Evolutionary conservation across 2,113 vertebrate genomes (phyloP).

Genomic region (Scophthalmus maximus): DNA sequence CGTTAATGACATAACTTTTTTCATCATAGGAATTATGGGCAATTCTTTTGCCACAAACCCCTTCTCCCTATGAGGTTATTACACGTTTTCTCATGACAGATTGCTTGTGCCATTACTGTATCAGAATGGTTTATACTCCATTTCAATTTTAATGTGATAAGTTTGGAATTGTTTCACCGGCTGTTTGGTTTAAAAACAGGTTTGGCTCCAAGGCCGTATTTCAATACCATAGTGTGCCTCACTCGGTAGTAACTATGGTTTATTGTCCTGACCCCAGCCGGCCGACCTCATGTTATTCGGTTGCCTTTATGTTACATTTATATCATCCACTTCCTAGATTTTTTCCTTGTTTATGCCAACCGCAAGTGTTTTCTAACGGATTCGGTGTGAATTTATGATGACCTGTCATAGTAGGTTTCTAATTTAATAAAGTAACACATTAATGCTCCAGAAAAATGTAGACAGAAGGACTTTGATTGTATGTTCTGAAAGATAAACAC

Average conservation of each 20-base stretch:
- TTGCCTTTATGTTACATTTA: slow-evolving; percentile 34
- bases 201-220: slow-evolving; percentile 42
- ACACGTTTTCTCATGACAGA: slow-evolving; percentile 33
- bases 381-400: slow-evolving; percentile 12
- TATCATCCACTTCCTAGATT: slow-evolving; percentile 35
- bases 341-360: slow-evolving; percentile 24
- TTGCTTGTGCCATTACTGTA: slow-evolving; percentile 29
- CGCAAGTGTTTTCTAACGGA: slow-evolving; percentile 14
- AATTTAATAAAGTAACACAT: slow-evolving; percentile 10
- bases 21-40: background rate
- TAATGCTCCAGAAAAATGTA: slow-evolving; percentile 7
- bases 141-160: slow-evolving; percentile 61
- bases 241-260: slow-evolving; percentile 53
- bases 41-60: slow-evolving; percentile 3
- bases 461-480: slow-evolving; percentile 5
- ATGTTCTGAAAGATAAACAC: background rate
- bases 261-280: slow-evolving; percentile 38
- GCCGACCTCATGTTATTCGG: slow-evolving; percentile 33
- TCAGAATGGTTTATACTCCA: slow-evolving; percentile 51
- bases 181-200: slow-evolving; percentile 62
- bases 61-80: slow-evolving; percentile 25
- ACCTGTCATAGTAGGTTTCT: slow-evolving; percentile 15
- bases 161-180: slow-evolving; percentile 48
- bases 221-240: slow-evolving; percentile 32
- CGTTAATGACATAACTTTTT: slow-evolving; percentile 30